phyloP scores from a whole-genome alignment of 2,113 vertebrate genomes.

The Entosphenus tridentatus region DNA sequence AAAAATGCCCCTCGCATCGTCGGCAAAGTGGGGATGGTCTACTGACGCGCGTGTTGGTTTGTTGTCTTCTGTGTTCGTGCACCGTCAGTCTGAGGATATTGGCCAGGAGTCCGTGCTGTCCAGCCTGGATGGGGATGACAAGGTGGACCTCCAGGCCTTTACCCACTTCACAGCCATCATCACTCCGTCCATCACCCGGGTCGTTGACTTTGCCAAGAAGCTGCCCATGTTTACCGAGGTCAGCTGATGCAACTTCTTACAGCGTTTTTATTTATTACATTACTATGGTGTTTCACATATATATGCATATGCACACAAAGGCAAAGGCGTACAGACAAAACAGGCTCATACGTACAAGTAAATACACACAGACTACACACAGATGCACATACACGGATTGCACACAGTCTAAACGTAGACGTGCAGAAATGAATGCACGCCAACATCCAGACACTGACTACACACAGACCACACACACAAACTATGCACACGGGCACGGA shows the following conservation, averaged over 20 bases:
- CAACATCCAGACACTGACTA: not conserved
- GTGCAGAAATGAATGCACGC: not conserved
- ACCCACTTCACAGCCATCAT: slow-evolving; percentile 99
- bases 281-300: not conserved
- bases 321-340: not conserved
- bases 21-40: not conserved
- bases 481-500: not conserved
- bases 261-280: not conserved
- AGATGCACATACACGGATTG: not conserved
- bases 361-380: slow-evolving; percentile 1
- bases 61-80: not conserved
- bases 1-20: not conserved
- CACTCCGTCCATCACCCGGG: slow-evolving; percentile 98
- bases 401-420: not conserved
- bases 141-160: slow-evolving; percentile 99
- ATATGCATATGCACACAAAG: not conserved
- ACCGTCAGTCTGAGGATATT: slow-evolving; percentile 67
- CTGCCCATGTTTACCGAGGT: slow-evolving; percentile 99
- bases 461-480: slow-evolving; percentile 2
- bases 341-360: not conserved
- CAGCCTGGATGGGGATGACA: slow-evolving; percentile 65
- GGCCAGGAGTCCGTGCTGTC: slow-evolving; percentile 72
- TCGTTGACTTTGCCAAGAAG: slow-evolving; percentile 99
- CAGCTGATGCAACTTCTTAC: slow-evolving; percentile 13
- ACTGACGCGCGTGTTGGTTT: not conserved